Conservation (phyloP, 2,797 vertebrate genomes). For the Gymnoscopelus braueri region DNA sequence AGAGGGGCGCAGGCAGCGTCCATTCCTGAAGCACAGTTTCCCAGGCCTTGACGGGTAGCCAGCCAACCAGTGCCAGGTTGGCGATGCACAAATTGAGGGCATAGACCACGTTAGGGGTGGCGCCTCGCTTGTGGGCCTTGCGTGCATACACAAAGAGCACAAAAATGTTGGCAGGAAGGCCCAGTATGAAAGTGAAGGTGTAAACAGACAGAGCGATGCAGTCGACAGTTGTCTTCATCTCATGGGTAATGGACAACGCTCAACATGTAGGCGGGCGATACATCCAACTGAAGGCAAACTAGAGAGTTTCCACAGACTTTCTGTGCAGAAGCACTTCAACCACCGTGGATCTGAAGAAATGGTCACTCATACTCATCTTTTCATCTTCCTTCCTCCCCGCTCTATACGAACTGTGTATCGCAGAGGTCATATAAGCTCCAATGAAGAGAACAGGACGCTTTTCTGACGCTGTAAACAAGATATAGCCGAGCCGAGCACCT, state of each 20-base stretch:
- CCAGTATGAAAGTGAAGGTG: slow-evolving; percentile 83
- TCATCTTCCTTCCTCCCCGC: too few species aligned
- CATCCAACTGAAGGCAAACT: not conserved
- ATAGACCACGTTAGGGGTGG: slow-evolving; percentile 90
- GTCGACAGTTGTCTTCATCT: slow-evolving; percentile 45
- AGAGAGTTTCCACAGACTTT: not conserved
- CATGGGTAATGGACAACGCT: slow-evolving; percentile 4
- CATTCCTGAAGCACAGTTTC: slow-evolving; percentile 81
- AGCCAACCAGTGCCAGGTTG: slow-evolving; percentile 83
- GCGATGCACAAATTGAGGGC: slow-evolving; percentile 86
- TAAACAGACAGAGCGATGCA: slow-evolving; percentile 76
- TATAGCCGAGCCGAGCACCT: not conserved
- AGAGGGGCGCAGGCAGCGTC: slow-evolving; percentile 78
- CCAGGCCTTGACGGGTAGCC: slow-evolving; percentile 82
- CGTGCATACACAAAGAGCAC: slow-evolving; percentile 77
- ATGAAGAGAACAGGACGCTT: too few species aligned
- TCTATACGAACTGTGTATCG: too few species aligned
- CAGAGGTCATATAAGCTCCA: too few species aligned
- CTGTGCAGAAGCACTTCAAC: not conserved
- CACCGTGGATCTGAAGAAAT: not conserved
- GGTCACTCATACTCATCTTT: not conserved
- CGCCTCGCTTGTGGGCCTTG: slow-evolving; percentile 78
- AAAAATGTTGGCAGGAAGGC: slow-evolving; percentile 86
- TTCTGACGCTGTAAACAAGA: not conserved
- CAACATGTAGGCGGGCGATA: not conserved